A percentile compares a stretch with the other conserved stretches of the same genome.
Conservation (phyloP, 2,888 invertebrate species). For the Cotesia congregata region DNA sequence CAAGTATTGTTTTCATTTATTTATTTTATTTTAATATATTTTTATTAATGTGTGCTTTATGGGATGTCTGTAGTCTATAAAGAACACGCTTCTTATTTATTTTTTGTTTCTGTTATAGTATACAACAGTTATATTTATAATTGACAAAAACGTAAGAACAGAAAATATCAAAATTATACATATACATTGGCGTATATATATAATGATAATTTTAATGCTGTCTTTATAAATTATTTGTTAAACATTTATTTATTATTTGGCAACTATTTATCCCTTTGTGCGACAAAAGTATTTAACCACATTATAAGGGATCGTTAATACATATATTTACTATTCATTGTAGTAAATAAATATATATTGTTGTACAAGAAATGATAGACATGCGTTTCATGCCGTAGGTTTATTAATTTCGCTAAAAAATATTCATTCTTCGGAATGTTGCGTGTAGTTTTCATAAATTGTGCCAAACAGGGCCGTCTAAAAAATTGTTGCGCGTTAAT, state of each 20-base stretch:
- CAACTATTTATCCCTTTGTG: slow-evolving; percentile 8
- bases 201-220: background rate
- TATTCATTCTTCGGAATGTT: slow-evolving; percentile 47
- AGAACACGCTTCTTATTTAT: slow-evolving; percentile 9
- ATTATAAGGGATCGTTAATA: background rate
- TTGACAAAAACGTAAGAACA: background rate
- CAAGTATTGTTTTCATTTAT: slow-evolving; percentile 6
- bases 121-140: slow-evolving; percentile 18
- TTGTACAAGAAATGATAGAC: slow-evolving; percentile 3
- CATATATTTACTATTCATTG: background rate
- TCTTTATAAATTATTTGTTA: background rate
- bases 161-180: background rate
- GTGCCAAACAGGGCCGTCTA: slow-evolving; percentile 51
- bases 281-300: slow-evolving; percentile 9
- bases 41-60: slow-evolving; percentile 36
- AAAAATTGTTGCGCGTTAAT: slow-evolving; percentile 32
- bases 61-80: slow-evolving; percentile 16
- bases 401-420: background rate
- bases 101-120: slow-evolving; percentile 15
- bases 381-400: background rate
- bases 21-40: slow-evolving; percentile 12
- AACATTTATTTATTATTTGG: slow-evolving; percentile 7
- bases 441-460: slow-evolving; percentile 40
- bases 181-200: background rate
- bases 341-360: background rate